Conservation (phyloP, 2,797 vertebrate genomes). For the Acrossocheilus wenchowensis region DNA sequence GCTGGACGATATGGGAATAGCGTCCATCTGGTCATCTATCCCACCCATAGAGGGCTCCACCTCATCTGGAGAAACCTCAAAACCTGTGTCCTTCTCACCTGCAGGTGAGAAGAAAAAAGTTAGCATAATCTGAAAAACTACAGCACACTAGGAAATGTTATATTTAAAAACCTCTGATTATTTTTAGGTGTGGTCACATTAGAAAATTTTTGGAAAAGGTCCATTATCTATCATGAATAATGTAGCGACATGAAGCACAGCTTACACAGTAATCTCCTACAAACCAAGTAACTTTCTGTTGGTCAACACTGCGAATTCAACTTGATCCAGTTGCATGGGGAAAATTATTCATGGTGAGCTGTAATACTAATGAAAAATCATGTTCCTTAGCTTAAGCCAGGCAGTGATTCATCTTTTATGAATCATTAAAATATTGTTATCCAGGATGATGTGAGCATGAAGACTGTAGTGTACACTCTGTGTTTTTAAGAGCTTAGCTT, state of each 20-base stretch:
- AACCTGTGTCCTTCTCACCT: constrained; percentile 88
- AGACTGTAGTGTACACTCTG: not conserved
- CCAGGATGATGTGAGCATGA: not conserved
- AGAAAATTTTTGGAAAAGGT: not conserved
- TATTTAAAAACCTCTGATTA: not conserved
- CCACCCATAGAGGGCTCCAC: constrained; percentile 52
- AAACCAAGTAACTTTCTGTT: not conserved
- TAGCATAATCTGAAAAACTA: not conserved
- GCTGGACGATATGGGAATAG: constrained; percentile 80
- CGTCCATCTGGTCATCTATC: constrained; percentile 78
- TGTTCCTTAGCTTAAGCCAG: not conserved
- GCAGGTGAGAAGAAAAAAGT: constrained; percentile 1
- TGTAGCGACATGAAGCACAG: not conserved
- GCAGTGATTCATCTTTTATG: not conserved
- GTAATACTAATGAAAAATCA: not conserved
- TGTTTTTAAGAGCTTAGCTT: not conserved
- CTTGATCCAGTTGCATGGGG: not conserved
- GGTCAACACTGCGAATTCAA: not conserved
- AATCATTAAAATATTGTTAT: not conserved
- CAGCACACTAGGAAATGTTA: not conserved
- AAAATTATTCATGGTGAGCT: not conserved
- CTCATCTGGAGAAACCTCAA: constrained; percentile 77
- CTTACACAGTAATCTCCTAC: not conserved
- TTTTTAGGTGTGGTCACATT: not conserved
- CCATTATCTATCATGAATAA: not conserved